These are phyloP conservation scores for Bubo scandiacus DNA, from an alignment of 2,113 vertebrate species.

Conservation along the genomic window DNA sequence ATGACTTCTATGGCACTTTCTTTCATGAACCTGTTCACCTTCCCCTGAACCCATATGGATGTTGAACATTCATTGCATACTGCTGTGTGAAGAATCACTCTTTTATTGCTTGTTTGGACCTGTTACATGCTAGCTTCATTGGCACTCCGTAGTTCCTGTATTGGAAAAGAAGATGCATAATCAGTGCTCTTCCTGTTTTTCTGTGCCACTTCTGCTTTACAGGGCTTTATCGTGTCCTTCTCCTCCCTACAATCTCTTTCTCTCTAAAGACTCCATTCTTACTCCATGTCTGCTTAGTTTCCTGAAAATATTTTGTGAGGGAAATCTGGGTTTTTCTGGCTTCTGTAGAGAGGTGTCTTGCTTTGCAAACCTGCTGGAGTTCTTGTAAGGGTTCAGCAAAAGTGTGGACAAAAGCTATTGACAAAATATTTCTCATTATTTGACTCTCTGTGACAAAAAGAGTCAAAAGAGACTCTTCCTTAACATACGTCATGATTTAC, in stretches of 20 bases:
- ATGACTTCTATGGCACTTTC: not conserved
- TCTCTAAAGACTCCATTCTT: not conserved
- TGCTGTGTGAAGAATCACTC: not conserved
- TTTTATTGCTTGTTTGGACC: not conserved
- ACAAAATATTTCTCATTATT: too few relatives aligned
- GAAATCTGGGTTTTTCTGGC: not conserved
- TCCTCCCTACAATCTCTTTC: not conserved
- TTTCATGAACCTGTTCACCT: not conserved
- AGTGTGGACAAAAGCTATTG: not conserved
- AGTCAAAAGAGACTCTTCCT: not conserved
- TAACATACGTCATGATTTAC: not conserved
- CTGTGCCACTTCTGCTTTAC: not conserved
- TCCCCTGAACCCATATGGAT: not conserved
- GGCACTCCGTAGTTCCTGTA: not conserved
- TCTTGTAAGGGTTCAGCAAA: not conserved
- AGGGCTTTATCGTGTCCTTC: not conserved
- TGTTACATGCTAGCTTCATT: not conserved
- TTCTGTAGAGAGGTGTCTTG: not conserved
- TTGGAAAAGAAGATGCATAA: not conserved
- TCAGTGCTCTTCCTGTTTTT: not conserved
- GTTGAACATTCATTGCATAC: not conserved
- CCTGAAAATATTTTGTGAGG: not conserved
- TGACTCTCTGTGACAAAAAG: too few relatives aligned
- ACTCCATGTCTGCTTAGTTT: not conserved
- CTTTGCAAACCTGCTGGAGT: not conserved